Base-by-base conservation (phyloP, 2,888 invertebrate genomes). In the Poecilus cupreus region DNA sequence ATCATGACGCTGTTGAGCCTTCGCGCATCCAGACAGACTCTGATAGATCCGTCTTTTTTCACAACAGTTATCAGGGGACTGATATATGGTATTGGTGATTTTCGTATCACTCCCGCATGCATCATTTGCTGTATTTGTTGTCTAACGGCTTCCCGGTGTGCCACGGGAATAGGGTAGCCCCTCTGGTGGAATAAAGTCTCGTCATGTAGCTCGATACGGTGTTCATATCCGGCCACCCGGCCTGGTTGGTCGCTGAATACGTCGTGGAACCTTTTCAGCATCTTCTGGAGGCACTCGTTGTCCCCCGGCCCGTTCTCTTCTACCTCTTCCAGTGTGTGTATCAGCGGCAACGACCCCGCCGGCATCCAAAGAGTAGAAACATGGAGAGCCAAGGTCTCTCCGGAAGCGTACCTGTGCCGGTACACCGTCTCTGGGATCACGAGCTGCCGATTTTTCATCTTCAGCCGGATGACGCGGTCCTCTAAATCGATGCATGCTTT, bases 21-120 rank as follows among this genome's bases (percentile, higher is more conserved):
- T 16, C 84, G 39, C 13, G 83, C 83, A 68, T 84, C 83, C 37
- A 84, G 75, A 68, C 84, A 84, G 11, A 83, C 46, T 8, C 84
- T 57, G 3, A 83, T 82, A 11, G 49, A 24, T 6, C 68, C 75
- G 64, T 83, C 82, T 39, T 82, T 80, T 51, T 84, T 84, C 0
- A 82, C 18, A 4, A 82, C 76, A 0, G 78, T 74, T 54, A 83
- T 81, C 16, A 84, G 22, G 8, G 82, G 82, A 11, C 81, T 82
- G 10, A 83, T 76, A 26, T 83, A 84, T 32, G 57, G 80, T 10
- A 83, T 83, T 22, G 82, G 20, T 4, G n/a, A 1, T 26, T 26
- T 20, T 4, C n/a, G n/a, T 13, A 77, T 60, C 10, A 77, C 22
- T 3, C 80, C 83, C 81, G 72, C 80, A 3, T 54, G 60, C 20